Conservation (phyloP, 2,888 invertebrate species). For the Lepidochrysops patricia region DNA sequence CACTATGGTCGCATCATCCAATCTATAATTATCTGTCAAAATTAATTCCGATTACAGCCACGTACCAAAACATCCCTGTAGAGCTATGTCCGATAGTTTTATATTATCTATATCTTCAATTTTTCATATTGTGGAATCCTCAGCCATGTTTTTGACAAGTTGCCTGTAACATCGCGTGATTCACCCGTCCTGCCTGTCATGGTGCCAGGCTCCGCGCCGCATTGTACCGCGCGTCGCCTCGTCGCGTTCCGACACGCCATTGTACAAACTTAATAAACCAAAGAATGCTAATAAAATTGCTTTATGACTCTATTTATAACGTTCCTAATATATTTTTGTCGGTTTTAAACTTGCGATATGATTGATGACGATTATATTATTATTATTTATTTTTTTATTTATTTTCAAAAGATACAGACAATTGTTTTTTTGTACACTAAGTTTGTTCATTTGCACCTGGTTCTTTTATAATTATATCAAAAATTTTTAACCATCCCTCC, state of each 20-base stretch:
- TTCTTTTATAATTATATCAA: neutral
- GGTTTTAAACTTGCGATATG: neutral
- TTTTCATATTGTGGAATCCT: too few relatives aligned
- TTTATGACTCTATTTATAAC: neutral
- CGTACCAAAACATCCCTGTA: too few relatives aligned
- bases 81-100: too few relatives aligned
- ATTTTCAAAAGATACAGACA: too few relatives aligned
- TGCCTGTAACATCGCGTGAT: conserved; percentile 51
- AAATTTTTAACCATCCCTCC: neutral
- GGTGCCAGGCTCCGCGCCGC: conserved; percentile 52
- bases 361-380: too few relatives aligned
- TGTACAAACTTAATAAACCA: conserved; percentile 3
- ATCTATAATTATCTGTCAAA: neutral
- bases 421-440: too few relatives aligned
- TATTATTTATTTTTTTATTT: too few relatives aligned
- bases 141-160: conserved; percentile 25
- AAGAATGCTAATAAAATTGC: neutral
- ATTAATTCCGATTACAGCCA: too few relatives aligned
- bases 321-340: neutral
- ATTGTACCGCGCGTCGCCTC: conserved; percentile 42
- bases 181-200: conserved; percentile 31
- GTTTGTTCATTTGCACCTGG: neutral
- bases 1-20: neutral
- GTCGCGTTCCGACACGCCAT: conserved; percentile 64
- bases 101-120: neutral